Conservation (phyloP, 2,113 vertebrate genomes). For the Sialia sialis region DNA sequence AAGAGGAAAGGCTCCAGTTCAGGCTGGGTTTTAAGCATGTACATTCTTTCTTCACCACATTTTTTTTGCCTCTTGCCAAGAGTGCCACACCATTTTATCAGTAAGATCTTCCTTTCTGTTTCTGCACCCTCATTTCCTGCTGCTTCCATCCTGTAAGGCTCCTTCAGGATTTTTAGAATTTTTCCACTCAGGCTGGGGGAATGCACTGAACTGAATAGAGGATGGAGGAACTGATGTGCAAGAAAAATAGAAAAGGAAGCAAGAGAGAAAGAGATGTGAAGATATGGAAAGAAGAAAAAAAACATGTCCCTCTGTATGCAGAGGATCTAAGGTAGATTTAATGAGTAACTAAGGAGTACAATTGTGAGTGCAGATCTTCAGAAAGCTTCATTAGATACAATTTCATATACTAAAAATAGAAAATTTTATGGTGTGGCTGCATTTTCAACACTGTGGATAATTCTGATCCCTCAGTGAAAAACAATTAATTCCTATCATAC, state of each 20-base stretch:
- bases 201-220: background rate
- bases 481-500: background rate
- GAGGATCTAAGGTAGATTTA: background rate
- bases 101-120: slow-evolving; percentile 11
- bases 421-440: background rate
- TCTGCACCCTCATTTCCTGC: slow-evolving; percentile 24
- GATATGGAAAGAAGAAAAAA: background rate
- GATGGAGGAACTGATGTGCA: background rate
- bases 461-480: background rate
- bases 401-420: background rate
- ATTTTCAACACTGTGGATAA: background rate
- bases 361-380: background rate
- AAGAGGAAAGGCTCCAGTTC: background rate
- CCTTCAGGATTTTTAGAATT: background rate
- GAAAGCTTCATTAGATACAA: background rate
- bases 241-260: background rate
- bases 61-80: background rate
- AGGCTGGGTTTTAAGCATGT: background rate
- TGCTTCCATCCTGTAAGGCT: background rate
- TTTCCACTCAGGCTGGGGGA: background rate
- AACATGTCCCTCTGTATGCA: background rate
- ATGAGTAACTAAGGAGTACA: background rate
- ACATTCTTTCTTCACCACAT: background rate
- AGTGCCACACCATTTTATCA: background rate
- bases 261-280: background rate